Evolutionary conservation across 1,140 invertebrate genomes (phyloP), one percentile per base, ranked within the genome.

Genomic region (Portunus trituberculatus): DNA sequence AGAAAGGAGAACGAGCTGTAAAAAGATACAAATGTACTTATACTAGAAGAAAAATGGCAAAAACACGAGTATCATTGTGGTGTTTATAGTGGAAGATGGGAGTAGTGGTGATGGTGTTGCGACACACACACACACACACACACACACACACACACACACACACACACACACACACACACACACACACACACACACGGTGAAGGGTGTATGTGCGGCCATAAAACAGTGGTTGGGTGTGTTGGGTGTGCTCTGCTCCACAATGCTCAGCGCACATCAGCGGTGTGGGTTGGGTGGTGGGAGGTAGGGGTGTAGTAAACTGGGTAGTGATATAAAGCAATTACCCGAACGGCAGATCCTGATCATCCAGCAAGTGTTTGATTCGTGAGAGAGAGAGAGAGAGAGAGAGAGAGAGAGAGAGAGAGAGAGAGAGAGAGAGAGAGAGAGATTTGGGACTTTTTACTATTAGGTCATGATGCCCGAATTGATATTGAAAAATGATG

Each of bases 371-470:
- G 67, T 76, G 20, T n/a, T n/a, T n/a, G 16, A 76, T 59, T 4
- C 52, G 20, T 76, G 20, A n/a, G 67, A 2, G 0, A 76, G 67
- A n/a, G 67, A 76, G 67, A n/a, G 67, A 76, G 67, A 76, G 67
- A n/a, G 25, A n/a, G 67, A 76, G 67, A 76, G 67, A 76, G 67
- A 76, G 67, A 76, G 67, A 76, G 67, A 76, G 67, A 76, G 67
- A 76, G 67, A 76, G 67, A 76, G 67, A 76, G 67, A 76, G 67
- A 76, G 67, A 76, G 67, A 76, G 52, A 59, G 52, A 59, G 52
- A 59, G 52, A 59, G 52, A 39, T 39, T 39, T 39, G 39, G 6
- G 6, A 2, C 39, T 59, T 59, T 59, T 59, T 59, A 59, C 12
- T 59, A 14, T 20, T 59, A 14, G 52, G 52, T 59, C 10, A 59